phyloP scores from a whole-genome alignment of 2,797 vertebrate genomes.

The Myotis vivesi region DNA sequence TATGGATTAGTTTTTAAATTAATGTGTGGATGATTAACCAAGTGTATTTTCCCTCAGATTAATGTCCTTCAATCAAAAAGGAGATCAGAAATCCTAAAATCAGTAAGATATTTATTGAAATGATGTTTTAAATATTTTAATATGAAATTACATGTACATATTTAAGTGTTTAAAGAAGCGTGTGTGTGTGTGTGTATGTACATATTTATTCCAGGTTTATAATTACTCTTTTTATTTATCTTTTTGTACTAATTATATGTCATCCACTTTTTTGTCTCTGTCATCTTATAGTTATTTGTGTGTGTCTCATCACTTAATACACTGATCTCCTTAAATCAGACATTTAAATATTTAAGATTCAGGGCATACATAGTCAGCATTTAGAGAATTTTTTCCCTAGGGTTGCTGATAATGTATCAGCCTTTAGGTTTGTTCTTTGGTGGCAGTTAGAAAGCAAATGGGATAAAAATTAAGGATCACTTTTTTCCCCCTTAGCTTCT shows the following conservation, averaged over 20 bases:
- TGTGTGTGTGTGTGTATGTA: neutral
- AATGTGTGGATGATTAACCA: conserved; percentile 46
- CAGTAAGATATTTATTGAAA: conserved; percentile 85
- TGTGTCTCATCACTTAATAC: neutral
- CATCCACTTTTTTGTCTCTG: neutral
- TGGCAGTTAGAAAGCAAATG: neutral
- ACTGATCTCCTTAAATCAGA: neutral
- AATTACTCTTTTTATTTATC: conserved; percentile 3
- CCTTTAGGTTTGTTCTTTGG: neutral
- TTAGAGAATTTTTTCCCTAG: neutral
- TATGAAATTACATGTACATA: neutral
- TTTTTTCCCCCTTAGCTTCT: neutral
- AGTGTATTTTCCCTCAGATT: conserved; percentile 85
- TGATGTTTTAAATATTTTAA: conserved; percentile 30
- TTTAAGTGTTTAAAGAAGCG: neutral
- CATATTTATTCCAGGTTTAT: neutral
- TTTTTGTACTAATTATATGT: conserved; percentile 7
- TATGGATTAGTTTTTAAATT: conserved; percentile 44
- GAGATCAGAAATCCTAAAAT: conserved; percentile 98
- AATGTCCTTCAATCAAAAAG: conserved; percentile 98
- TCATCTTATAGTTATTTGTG: neutral
- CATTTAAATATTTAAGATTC: conserved; percentile 23
- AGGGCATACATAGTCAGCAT: neutral
- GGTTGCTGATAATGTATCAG: neutral
- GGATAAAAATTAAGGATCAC: neutral